These are phyloP conservation scores for Eledona agricola DNA, from an alignment of 2,888 invertebrate species.

Conservation along the genomic window DNA sequence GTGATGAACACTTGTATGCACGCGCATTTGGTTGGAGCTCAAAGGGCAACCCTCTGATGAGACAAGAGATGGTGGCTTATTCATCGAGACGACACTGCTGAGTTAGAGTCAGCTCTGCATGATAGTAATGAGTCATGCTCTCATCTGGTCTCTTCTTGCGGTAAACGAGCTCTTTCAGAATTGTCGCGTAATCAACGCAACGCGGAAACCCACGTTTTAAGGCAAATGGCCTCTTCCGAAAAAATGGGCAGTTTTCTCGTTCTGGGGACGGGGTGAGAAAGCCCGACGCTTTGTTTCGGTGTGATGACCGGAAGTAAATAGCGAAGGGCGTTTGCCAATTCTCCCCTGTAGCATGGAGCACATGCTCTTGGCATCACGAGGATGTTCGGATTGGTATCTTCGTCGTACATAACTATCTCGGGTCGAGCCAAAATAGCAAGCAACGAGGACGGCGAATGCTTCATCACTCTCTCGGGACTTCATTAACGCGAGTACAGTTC, in stretches of 20 bases:
- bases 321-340: too few relatives aligned
- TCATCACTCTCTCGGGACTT: conserved; percentile 14
- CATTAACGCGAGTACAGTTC: background rate
- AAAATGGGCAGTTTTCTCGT: too few relatives aligned
- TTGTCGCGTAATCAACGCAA: conserved; percentile 46
- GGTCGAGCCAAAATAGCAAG: conserved; percentile 15
- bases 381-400: background rate
- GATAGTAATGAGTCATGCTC: conserved; percentile 53
- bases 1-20: conserved; percentile 26
- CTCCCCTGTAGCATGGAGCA: conserved; percentile 14
- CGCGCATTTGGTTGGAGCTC: conserved; percentile 40
- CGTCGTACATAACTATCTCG: background rate
- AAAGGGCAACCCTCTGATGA: conserved; percentile 39
- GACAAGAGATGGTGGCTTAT: conserved; percentile 37
- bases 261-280: too few relatives aligned
- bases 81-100: conserved; percentile 39
- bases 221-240: conserved; percentile 47
- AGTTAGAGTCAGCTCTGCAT: conserved; percentile 42
- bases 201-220: conserved; percentile 43
- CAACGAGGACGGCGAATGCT: conserved; percentile 15
- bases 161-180: conserved; percentile 47
- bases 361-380: conserved; percentile 1
- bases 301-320: too few relatives aligned
- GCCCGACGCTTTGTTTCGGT: too few relatives aligned
- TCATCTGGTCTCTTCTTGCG: conserved; percentile 44